Evolutionary conservation across 2,797 vertebrate genomes (phyloP).

Genomic region (Catamblyrhynchus diadema): DNA sequence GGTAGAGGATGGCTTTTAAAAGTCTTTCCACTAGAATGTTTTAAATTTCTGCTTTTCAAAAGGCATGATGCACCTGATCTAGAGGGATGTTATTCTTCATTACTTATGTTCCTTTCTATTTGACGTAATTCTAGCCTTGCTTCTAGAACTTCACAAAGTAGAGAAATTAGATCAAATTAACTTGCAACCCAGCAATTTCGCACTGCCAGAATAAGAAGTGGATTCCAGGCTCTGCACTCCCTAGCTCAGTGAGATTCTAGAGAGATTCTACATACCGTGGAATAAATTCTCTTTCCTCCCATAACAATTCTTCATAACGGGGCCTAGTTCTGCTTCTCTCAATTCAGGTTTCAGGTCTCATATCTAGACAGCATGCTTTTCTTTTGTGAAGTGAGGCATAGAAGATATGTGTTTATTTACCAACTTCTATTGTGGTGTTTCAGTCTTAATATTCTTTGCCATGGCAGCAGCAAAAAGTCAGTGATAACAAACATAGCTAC

Average conservation of each 20-base stretch:
- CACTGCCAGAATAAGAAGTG: not conserved
- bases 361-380: not conserved
- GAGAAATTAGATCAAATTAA: not conserved
- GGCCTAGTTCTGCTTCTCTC: not conserved
- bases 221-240: not conserved
- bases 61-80: not conserved
- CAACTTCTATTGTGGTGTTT: not conserved
- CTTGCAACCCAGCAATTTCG: not conserved
- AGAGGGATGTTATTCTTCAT: not conserved
- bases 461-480: not conserved
- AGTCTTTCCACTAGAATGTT: not conserved
- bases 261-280: not conserved
- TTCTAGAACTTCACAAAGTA: not conserved
- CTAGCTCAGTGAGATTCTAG: not conserved
- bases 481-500: not conserved
- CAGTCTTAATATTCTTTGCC: not conserved
- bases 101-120: not conserved
- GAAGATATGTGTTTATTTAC: not conserved
- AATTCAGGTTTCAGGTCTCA: not conserved
- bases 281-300: not conserved
- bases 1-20: not conserved
- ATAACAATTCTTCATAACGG: not conserved
- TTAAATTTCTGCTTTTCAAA: not conserved
- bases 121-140: not conserved
- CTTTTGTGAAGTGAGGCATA: not conserved